A percentile compares a stretch with the other conserved stretches of the same genome.
These are phyloP conservation scores for Cepphus grylle DNA, from an alignment of 2,113 vertebrate species.

Conservation along the genomic window DNA sequence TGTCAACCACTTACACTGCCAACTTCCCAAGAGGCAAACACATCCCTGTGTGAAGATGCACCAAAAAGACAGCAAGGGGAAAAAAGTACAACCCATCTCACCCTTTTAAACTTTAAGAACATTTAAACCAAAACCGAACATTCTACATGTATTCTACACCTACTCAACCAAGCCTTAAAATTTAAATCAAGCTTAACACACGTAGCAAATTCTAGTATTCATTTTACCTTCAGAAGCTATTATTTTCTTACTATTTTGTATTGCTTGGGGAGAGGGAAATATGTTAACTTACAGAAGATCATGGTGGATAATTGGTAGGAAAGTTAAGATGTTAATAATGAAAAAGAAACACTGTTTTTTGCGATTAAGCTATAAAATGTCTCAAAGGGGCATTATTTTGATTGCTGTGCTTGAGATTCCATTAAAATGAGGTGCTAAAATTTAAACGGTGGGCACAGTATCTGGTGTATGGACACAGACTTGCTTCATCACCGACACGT, in stretches of 20 bases:
- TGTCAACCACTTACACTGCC: constrained; percentile 71
- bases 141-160: background rate
- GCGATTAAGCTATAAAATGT: background rate
- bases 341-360: background rate
- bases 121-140: background rate
- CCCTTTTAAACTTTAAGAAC: constrained; percentile 6
- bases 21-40: constrained; percentile 69
- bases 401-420: background rate
- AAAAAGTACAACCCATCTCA: constrained; percentile 36
- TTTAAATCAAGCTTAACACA: constrained; percentile 37
- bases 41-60: constrained; percentile 61
- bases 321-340: background rate
- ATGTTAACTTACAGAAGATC: background rate
- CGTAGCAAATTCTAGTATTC: background rate
- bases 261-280: background rate
- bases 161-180: background rate
- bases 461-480: background rate
- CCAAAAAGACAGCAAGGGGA: constrained; percentile 47
- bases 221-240: background rate
- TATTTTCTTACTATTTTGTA: background rate
- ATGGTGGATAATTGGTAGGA: background rate
- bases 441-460: background rate
- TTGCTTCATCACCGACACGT: background rate
- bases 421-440: background rate
- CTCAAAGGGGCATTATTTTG: background rate